These are phyloP conservation scores for Thecocarcelia acutangulata DNA, from an alignment of 2,888 invertebrate species.

Conservation along the genomic window DNA sequence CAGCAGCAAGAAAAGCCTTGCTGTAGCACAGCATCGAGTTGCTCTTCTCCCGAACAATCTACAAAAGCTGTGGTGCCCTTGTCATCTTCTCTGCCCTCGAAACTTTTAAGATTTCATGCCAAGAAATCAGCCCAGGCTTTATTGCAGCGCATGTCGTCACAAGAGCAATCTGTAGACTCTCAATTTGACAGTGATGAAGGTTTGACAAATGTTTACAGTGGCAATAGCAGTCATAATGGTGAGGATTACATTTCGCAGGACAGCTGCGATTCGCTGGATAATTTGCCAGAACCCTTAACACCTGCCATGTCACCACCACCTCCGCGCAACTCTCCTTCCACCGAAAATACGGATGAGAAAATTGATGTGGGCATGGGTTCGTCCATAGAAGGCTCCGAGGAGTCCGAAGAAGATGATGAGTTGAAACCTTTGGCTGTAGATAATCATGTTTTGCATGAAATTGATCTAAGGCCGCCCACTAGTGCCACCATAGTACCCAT, in stretches of 20 bases:
- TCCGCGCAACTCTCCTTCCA: slow-evolving; percentile 69
- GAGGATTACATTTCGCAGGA: slow-evolving; percentile 67
- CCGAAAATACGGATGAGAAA: slow-evolving; percentile 74
- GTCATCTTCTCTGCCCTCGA: slow-evolving; percentile 79
- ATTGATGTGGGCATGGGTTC: slow-evolving; percentile 77
- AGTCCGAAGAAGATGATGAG: slow-evolving; percentile 81
- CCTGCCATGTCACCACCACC: slow-evolving; percentile 73
- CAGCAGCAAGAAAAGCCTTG: slow-evolving; percentile 70
- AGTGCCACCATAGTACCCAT: not conserved
- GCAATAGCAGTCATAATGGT: slow-evolving; percentile 45
- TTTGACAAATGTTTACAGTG: slow-evolving; percentile 60
- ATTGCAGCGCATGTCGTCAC: slow-evolving; percentile 73
- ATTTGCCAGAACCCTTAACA: slow-evolving; percentile 69
- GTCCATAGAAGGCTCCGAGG: slow-evolving; percentile 77
- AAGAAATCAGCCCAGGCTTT: slow-evolving; percentile 77
- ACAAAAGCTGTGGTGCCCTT: slow-evolving; percentile 77
- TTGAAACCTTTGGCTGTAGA: slow-evolving; percentile 80
- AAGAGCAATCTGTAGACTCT: slow-evolving; percentile 74
- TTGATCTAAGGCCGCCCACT: slow-evolving; percentile 69
- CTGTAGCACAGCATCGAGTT: slow-evolving; percentile 68
- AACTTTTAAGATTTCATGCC: slow-evolving; percentile 78
- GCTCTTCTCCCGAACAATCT: slow-evolving; percentile 43
- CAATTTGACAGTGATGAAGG: slow-evolving; percentile 76
- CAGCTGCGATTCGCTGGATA: slow-evolving; percentile 62
- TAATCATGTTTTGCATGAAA: slow-evolving; percentile 78